These are phyloP conservation scores for Leptopilina drosophilae DNA, from an alignment of 2,888 invertebrate genomes.

Conservation along the genomic window DNA sequence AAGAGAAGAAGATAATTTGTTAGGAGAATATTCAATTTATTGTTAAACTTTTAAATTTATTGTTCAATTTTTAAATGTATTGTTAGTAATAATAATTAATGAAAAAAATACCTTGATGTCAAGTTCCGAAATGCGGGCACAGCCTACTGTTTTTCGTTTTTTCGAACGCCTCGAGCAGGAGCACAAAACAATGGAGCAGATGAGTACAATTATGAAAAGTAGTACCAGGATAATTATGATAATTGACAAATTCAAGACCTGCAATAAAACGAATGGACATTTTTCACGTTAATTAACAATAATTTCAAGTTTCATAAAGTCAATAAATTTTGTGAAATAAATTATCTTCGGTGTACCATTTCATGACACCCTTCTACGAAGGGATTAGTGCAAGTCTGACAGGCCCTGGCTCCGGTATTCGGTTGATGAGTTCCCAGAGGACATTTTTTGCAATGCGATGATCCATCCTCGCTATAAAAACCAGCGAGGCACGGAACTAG, in stretches of 20 bases:
- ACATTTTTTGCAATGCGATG: conserved; percentile 67
- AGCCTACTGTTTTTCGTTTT: conserved; percentile 47
- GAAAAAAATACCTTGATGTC: conserved; percentile 21
- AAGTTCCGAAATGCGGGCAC: conserved; percentile 43
- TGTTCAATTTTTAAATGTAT: no score
- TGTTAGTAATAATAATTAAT: no score
- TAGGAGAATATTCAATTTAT: no score
- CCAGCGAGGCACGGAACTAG: conserved; percentile 67
- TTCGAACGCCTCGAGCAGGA: conserved; percentile 56
- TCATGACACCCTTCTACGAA: conserved; percentile 67
- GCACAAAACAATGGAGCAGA: conserved; percentile 57
- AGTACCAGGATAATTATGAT: conserved; percentile 56
- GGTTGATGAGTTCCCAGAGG: conserved; percentile 67
- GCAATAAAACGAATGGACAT: conserved; percentile 19
- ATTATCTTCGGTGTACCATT: conserved; percentile 59
- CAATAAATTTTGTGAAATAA: conserved; percentile 12
- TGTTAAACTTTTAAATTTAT: no score
- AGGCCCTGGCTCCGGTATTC: conserved; percentile 64
- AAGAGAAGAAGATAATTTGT: neutral
- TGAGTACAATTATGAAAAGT: conserved; percentile 56
- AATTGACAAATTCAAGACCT: conserved; percentile 65
- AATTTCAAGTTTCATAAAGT: conserved; percentile 2
- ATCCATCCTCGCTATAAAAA: conserved; percentile 68
- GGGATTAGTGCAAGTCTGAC: conserved; percentile 68
- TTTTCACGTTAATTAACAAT: neutral